Conservation (phyloP, 2,888 invertebrate genomes). For the Eurytoma californica region DNA sequence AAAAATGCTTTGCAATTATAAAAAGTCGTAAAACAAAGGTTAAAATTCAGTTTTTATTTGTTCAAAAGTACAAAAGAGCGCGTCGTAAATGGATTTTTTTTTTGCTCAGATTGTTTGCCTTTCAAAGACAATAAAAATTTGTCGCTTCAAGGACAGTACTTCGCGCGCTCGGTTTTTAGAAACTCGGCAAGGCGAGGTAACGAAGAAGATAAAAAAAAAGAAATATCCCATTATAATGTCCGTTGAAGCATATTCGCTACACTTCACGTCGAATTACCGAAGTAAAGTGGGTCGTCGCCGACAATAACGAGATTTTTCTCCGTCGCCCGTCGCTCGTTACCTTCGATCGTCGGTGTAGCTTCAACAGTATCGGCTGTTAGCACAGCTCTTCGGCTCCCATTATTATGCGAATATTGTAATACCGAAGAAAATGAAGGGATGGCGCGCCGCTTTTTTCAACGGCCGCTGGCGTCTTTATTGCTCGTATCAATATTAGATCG, state of each 20-base stretch:
- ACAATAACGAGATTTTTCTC: conserved; percentile 40
- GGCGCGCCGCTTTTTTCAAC: not conserved
- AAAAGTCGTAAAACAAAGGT: no score
- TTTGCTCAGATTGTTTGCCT: no score
- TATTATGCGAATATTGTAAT: not conserved
- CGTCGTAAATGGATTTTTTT: no score
- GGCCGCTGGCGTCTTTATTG: not conserved
- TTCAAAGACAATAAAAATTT: not conserved
- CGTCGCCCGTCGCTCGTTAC: conserved; percentile 8
- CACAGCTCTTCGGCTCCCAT: conserved; percentile 8
- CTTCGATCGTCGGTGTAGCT: conserved; percentile 11
- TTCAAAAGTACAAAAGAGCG: no score
- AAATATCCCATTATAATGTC: conserved; percentile 29
- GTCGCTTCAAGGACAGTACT: not conserved
- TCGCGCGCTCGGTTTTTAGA: not conserved
- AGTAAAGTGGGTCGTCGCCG: conserved; percentile 42
- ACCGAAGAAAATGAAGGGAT: no score
- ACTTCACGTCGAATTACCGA: not conserved
- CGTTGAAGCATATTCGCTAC: conserved; percentile 22
- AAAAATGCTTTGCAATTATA: no score
- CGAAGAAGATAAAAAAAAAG: conserved; percentile 1
- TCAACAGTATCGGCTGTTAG: conserved; percentile 24
- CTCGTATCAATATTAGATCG: conserved; percentile 6
- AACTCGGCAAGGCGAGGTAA: not conserved
- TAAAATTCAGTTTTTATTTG: no score